Evolutionary conservation across 2,797 vertebrate species (phyloP).

Genomic region (Alca torda): DNA sequence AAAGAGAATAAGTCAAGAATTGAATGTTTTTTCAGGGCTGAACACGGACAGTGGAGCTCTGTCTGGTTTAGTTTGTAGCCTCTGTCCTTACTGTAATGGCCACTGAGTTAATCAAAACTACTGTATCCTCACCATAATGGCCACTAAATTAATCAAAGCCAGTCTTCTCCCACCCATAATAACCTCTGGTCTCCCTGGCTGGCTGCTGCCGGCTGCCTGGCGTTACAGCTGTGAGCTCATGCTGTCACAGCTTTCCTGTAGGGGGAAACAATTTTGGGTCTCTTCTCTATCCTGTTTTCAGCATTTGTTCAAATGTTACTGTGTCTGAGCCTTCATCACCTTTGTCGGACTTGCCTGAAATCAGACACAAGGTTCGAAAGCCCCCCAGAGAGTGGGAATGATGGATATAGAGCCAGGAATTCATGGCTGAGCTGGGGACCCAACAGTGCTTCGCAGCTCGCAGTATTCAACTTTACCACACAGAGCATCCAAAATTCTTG

Average conservation of each 20-base stretch:
- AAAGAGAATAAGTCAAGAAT: neutral
- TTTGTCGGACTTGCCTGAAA: neutral
- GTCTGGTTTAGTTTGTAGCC: neutral
- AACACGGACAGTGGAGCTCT: neutral
- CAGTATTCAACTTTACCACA: neutral
- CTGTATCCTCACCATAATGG: neutral
- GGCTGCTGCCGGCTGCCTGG: neutral
- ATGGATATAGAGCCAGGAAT: neutral
- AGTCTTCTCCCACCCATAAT: neutral
- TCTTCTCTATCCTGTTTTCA: neutral
- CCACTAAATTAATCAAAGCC: neutral
- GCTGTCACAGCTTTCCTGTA: neutral
- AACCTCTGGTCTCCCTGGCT: neutral
- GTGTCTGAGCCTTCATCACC: neutral
- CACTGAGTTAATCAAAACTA: neutral
- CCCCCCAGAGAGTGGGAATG: neutral
- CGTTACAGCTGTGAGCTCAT: neutral
- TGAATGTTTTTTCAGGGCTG: neutral
- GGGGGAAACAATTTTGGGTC: neutral
- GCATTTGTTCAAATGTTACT: neutral
- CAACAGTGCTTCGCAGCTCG: neutral
- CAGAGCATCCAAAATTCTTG: constrained; percentile 15
- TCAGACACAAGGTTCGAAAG: neutral
- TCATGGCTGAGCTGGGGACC: neutral
- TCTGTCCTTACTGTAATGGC: neutral